Conservation (phyloP, 2,113 vertebrate species). For the Parotia lawesii region DNA sequence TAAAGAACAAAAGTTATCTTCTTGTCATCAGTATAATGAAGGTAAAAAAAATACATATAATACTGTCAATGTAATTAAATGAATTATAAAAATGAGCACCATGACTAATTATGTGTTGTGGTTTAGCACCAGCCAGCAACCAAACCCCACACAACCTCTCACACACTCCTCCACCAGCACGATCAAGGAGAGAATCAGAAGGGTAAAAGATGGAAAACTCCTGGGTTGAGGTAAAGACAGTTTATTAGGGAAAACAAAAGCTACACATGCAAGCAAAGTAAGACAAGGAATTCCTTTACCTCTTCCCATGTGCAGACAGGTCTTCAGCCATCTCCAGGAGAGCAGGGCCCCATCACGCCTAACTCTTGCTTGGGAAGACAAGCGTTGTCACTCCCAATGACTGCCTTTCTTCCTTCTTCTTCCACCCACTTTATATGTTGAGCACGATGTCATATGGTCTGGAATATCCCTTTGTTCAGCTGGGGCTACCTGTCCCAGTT, state of each 20-base stretch:
- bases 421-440: too few species aligned
- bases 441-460: too few species aligned
- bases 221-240: background rate
- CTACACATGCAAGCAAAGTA: background rate
- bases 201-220: background rate
- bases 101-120: too few species aligned
- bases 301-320: background rate
- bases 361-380: background rate
- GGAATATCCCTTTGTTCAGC: background rate
- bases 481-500: background rate
- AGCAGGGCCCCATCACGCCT: accelerated
- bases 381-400: background rate
- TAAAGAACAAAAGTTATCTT: background rate
- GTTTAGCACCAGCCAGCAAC: background rate
- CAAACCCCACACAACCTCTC: background rate
- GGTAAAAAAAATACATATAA: background rate
- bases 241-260: background rate
- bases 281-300: background rate
- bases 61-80: background rate
- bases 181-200: accelerated
- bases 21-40: background rate
- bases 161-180: too few species aligned
- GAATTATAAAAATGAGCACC: background rate
- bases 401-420: background rate
- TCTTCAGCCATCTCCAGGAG: background rate